Evolutionary conservation across 2,888 invertebrate genomes (phyloP), one percentile per base, ranked within the genome.

Genomic region (Acanthococcus lagerstroemiae): DNA sequence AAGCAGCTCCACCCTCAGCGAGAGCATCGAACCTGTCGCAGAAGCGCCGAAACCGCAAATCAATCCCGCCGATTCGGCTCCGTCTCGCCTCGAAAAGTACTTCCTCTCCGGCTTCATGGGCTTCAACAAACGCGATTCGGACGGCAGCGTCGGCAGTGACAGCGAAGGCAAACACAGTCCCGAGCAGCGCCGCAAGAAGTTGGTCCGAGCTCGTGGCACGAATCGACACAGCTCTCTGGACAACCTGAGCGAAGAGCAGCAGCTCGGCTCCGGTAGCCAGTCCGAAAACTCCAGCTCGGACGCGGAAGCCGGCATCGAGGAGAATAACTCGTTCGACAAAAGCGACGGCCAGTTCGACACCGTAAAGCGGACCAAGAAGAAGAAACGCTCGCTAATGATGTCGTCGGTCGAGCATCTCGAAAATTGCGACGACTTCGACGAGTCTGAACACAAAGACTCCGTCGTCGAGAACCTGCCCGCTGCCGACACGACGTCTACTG

Each of bases 131-230:
- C 68, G 72, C 9, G 88, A 89, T 73, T 86, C 88, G 0, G 88
- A 89, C 72, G 91, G 90, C 1, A 90, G 90, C 73, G 92, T 92
- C 0, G 92, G 92, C 5, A 91, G 91, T 77, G 91, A 92, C 73
- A 90, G 90, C 73, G 92, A 92, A 74, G 54, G 63, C 21, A 83
- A 85, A 71, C 90, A 90, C 3, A 91, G 90, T 76, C 91, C 91
- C 0, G 90, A 90, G 74, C 90, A 91, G 74, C 78, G 90, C 7
- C 80, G 90, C 67, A 91, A 92, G 74, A 81, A 87, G 44, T 76
- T 90, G 67, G 90, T 90, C 0, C 81, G 90, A 15, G 88, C 90
- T 4, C 80, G 91, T 50, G 90, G 90, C 4, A 88, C 89, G 0
- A 89, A 88, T 0, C 79, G 90, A 56, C 89, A 90, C 75, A 88